Evolutionary conservation across 1,140 invertebrate species (phyloP).

Genomic region (Drosophila mojavensis): DNA sequence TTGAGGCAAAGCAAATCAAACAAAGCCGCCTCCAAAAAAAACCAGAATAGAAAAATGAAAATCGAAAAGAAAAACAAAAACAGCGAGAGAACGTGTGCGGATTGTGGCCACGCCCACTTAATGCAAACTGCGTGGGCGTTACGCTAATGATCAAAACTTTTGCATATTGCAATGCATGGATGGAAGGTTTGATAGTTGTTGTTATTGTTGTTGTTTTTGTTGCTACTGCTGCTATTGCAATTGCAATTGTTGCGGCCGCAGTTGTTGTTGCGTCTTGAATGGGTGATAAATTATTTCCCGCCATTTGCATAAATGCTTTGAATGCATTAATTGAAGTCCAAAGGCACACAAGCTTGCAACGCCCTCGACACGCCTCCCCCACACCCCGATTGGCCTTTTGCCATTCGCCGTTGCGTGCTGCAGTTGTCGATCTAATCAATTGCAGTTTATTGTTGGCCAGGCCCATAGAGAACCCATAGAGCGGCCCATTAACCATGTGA

Average conservation of each 20-base stretch:
- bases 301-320: slow-evolving; percentile 83
- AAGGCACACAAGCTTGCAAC: slow-evolving; percentile 56
- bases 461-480: slow-evolving; percentile 78
- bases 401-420: slow-evolving; percentile 37
- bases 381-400: slow-evolving; percentile 19
- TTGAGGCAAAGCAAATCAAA: slow-evolving; percentile 66
- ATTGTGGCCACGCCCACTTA: slow-evolving; percentile 58
- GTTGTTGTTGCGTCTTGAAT: slow-evolving; percentile 68
- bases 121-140: slow-evolving; percentile 73
- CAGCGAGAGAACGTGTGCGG: slow-evolving; percentile 42
- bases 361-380: slow-evolving; percentile 55
- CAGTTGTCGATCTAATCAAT: slow-evolving; percentile 77
- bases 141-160: slow-evolving; percentile 74
- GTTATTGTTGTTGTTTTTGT: slow-evolving; percentile 43
- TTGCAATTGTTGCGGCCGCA: slow-evolving; percentile 28
- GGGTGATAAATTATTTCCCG: slow-evolving; percentile 84
- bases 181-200: slow-evolving; percentile 67
- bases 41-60: slow-evolving; percentile 20
- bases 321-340: slow-evolving; percentile 84
- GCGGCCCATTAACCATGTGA: slow-evolving; percentile 64
- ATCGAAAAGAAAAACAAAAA: slow-evolving; percentile 30
- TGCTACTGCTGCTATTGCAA: slow-evolving; percentile 26
- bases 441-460: slow-evolving; percentile 80
- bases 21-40: slow-evolving; percentile 62
- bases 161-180: slow-evolving; percentile 67